Evolutionary conservation across 2,888 invertebrate genomes (phyloP).

Genomic region (Sminthurides aquaticus): DNA sequence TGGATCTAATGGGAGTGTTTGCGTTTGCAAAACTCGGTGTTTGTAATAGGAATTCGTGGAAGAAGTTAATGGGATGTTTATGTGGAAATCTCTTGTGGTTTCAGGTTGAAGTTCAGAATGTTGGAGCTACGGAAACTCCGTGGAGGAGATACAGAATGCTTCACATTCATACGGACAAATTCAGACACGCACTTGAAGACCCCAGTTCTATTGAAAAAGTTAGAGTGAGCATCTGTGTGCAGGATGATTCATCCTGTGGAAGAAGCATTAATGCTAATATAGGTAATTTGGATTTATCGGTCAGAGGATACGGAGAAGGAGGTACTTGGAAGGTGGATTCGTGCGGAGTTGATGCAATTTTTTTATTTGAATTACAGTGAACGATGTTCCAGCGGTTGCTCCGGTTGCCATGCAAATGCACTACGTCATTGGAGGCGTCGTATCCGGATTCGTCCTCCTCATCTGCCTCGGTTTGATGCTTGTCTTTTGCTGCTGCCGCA

Average conservation of each 20-base stretch:
- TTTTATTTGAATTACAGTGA: constrained; percentile 48
- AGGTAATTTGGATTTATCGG: constrained; percentile 7
- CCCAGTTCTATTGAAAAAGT: constrained; percentile 52
- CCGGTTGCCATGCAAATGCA: constrained; percentile 52
- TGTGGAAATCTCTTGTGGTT: not conserved
- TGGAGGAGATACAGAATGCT: constrained; percentile 52
- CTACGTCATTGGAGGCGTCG: constrained; percentile 53
- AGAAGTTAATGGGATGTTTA: not conserved
- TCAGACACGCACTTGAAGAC: constrained; percentile 48
- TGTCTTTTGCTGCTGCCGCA: constrained; percentile 76
- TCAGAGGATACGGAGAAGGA: constrained; percentile 46
- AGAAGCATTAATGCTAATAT: constrained; percentile 67
- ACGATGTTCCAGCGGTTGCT: constrained; percentile 42
- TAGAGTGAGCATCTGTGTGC: constrained; percentile 71
- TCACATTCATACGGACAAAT: constrained; percentile 52
- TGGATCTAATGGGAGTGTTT: too few species aligned
- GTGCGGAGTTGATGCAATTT: not conserved
- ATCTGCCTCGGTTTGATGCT: constrained; percentile 66
- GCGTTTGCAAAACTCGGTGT: too few species aligned
- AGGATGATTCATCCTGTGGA: constrained; percentile 73
- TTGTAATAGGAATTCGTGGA: too few species aligned
- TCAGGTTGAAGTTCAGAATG: constrained; percentile 40
- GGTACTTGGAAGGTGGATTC: constrained; percentile 52
- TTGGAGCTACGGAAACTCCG: constrained; percentile 58
- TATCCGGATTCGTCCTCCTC: constrained; percentile 71